Base-by-base conservation (phyloP, 2,888 invertebrate genomes). In the Coecobrya sp. region DNA sequence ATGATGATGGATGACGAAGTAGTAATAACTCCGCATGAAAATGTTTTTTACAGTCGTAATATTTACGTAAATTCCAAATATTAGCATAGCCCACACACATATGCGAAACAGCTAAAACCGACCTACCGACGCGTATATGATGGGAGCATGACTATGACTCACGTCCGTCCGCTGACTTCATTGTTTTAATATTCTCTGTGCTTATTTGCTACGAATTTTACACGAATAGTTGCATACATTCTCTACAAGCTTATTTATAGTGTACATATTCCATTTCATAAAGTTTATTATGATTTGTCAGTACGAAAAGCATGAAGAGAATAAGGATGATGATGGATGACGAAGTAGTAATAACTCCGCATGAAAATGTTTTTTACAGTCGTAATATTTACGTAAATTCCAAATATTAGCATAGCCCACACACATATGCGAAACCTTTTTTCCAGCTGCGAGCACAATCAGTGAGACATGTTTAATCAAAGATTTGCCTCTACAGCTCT, bases 371-470 rank as follows among this genome's bases (percentile, higher is more conserved):
- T 52, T 52, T 76, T 79, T 79, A 52, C 79, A 27, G 25, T 79
- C 27, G 49, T 79, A 52, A 79, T 79, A 52, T 79, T 79, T 79
- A 79, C 42, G 19, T n/a, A 73, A 73, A 19, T 7, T 52, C n/a
- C 22, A 85, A 85, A 85, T 68, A 85, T 85, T 85, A 68, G 25
- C 68, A 62, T 84, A 45, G 84, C n/a, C 65, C 5, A 45, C 68
- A 82, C 19, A 73, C 73, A 65, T 19, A 73, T 30, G 30, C 25
- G 68, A 68, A 68, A 13, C 27, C 68, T 68, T 30, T 62, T 27
- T 68, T 65, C 68, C 68, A 62, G 62, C 22, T 68, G 42, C n/a
- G 10, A 73, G n/a, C 52, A 16, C 16, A 79, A 52, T 79, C 25
- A 79, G 52, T 27, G 52, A 79, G 36, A 25, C 79, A 27, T 79